phyloP scores from a whole-genome alignment of 30 jellyfish, hydroid and myxozoan genomes.

The Hydractinia echinata region DNA sequence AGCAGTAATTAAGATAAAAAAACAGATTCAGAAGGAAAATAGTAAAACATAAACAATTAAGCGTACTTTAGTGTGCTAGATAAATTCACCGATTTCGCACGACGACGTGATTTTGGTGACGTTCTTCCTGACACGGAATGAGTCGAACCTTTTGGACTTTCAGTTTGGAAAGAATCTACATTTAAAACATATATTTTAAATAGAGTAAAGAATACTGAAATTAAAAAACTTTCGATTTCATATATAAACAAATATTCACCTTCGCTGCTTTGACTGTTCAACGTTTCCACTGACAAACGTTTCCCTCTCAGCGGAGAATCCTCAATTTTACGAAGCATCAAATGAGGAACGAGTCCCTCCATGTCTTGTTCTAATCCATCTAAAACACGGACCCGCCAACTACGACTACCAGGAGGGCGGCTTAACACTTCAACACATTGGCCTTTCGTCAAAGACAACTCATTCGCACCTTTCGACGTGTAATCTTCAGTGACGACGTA shows the following conservation, averaged over 20 bases:
- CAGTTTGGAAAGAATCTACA: slow-evolving; percentile 25
- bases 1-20: background rate
- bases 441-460: slow-evolving; percentile 68
- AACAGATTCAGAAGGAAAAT: background rate
- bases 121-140: slow-evolving; percentile 46
- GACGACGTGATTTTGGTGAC: slow-evolving; percentile 63
- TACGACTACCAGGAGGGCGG: slow-evolving; percentile 90
- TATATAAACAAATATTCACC: slow-evolving; percentile 40
- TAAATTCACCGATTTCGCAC: slow-evolving; percentile 65
- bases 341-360: slow-evolving; percentile 87
- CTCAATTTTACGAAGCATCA: slow-evolving; percentile 53
- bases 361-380: slow-evolving; percentile 46
- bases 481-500: slow-evolving; percentile 57
- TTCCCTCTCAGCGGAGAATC: slow-evolving; percentile 60
- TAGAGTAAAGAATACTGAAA: background rate
- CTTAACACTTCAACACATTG: slow-evolving; percentile 82
- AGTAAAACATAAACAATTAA: slow-evolving; percentile 2
- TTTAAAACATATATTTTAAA: background rate
- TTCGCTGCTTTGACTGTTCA: slow-evolving; percentile 98
- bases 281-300: slow-evolving; percentile 75
- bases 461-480: slow-evolving; percentile 68
- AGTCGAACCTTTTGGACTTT: slow-evolving; percentile 40
- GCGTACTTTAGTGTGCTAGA: slow-evolving; percentile 80
- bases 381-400: slow-evolving; percentile 88
- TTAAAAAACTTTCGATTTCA: background rate